Evolutionary conservation across 2,113 vertebrate genomes (phyloP), one percentile per base, ranked within the genome.

Genomic region (Triplophysa rosa): DNA sequence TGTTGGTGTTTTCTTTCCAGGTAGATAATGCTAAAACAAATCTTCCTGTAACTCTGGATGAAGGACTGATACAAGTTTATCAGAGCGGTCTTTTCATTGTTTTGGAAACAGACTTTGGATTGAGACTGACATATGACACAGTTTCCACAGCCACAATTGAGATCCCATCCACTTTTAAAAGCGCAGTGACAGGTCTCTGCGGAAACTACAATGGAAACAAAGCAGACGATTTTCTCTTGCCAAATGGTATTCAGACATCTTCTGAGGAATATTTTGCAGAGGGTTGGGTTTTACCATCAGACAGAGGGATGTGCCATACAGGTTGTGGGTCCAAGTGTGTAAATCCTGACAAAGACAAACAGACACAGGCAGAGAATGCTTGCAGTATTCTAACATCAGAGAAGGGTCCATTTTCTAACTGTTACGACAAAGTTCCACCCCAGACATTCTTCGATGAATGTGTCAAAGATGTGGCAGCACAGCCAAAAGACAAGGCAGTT

Each of bases 181-280:
- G 71, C 24, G 40, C 16, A 9, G 61, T 89, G 10, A 58, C 47
- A 0, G 90, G 90, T 29, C 72, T 93, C 23, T 92, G 86, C 40
- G 91, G 90, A 40, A 85, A 90, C 82, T 91, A 88, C 40, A 86
- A 91, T 17, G 82, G 59, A 19, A 63, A 87, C 26, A 40, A 26
- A 2, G 75, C 11, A 3, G 88, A 90, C 17, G 91, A 90, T 45
- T 75, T 91, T 17, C 24, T 54, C 1, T 65, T 87, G 45, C 88
- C 91, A 3, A 11, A 0, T 8, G 85, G 89, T 0, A 0, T 8
- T 1, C 54, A 13, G 10, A 59, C 83, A 5, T 4, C 21, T 0
- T 80, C 86, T 0, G 42, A 52, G 8, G 80, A 79, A 2, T 42
- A 54, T 3, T 86, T 89, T 65, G 62, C 79, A 1, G 52, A 42